Evolutionary conservation across 2,797 vertebrate genomes (phyloP).

Genomic region (Sebastiscus tertius): DNA sequence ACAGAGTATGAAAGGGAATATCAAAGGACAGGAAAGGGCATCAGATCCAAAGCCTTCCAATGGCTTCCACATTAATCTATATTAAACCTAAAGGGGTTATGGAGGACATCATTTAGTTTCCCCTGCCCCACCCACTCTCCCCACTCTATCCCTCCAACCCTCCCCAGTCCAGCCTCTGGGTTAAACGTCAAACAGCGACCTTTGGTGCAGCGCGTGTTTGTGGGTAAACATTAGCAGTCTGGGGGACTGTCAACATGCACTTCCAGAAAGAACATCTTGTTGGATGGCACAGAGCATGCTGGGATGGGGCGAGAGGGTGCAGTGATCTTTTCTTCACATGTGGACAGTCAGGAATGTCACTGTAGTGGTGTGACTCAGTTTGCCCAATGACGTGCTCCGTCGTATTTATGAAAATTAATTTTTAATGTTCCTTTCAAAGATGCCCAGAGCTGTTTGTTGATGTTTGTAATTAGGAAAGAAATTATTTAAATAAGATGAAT

Average conservation of each 20-base stretch:
- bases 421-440: constrained; percentile 5
- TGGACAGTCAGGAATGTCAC: constrained; percentile 30
- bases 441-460: constrained; percentile 16
- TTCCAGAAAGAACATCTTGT: constrained; percentile 54
- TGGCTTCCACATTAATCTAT: neutral
- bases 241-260: constrained; percentile 70
- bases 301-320: constrained; percentile 34
- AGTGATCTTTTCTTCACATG: constrained; percentile 32
- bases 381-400: constrained; percentile 27
- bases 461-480: constrained; percentile 45
- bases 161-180: constrained; percentile 25
- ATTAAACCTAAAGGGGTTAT: neutral
- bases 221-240: constrained; percentile 73
- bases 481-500: constrained; percentile 1
- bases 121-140: neutral
- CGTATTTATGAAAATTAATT: neutral
- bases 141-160: neutral
- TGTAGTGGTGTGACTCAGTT: constrained; percentile 35
- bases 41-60: neutral
- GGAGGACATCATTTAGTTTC: neutral
- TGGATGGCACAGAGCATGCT: constrained; percentile 40
- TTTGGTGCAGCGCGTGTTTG: constrained; percentile 73
- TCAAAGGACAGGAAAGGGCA: constrained; percentile 14
- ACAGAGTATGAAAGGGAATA: neutral
- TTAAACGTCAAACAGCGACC: constrained; percentile 76